Conservation (phyloP, 1,140 invertebrate genomes). For the Meloidogyne floridensis region DNA sequence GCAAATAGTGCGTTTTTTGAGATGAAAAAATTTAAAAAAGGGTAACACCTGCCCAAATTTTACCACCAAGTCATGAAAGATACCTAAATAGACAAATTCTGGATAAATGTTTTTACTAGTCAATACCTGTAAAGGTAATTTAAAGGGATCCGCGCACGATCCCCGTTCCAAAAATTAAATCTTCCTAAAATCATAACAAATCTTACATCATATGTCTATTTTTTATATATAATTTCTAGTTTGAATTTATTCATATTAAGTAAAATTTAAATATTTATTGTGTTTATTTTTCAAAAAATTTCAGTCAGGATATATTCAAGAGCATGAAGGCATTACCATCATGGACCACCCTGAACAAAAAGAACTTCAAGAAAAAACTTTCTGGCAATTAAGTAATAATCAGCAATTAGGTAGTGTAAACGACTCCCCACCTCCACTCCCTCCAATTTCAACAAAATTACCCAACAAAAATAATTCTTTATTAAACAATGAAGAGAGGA, state of each 20-base stretch:
- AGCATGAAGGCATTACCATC: not conserved
- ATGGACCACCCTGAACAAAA: not conserved
- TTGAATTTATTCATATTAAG: not conserved
- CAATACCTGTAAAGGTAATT: too few species aligned
- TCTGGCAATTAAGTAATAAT: not conserved
- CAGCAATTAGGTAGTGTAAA: not conserved
- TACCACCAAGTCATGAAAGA: too few species aligned
- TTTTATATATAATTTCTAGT: too few species aligned
- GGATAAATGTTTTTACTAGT: too few species aligned
- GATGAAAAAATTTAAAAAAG: too few species aligned
- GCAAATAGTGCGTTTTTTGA: too few species aligned
- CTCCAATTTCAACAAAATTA: not conserved
- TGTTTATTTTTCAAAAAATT: not conserved
- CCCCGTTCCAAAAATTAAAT: too few species aligned
- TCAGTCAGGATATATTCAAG: not conserved
- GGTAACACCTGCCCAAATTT: too few species aligned
- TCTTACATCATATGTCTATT: too few species aligned
- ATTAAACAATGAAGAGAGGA: not conserved
- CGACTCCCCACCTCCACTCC: not conserved
- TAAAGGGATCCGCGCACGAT: too few species aligned
- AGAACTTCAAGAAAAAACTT: slow-evolving; percentile 6
- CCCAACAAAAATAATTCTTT: not conserved
- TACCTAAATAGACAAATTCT: too few species aligned
- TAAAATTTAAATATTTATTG: not conserved
- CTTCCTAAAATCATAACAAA: too few species aligned